Conservation (phyloP, 2,888 invertebrate species). For the Lucinisca nassula region DNA sequence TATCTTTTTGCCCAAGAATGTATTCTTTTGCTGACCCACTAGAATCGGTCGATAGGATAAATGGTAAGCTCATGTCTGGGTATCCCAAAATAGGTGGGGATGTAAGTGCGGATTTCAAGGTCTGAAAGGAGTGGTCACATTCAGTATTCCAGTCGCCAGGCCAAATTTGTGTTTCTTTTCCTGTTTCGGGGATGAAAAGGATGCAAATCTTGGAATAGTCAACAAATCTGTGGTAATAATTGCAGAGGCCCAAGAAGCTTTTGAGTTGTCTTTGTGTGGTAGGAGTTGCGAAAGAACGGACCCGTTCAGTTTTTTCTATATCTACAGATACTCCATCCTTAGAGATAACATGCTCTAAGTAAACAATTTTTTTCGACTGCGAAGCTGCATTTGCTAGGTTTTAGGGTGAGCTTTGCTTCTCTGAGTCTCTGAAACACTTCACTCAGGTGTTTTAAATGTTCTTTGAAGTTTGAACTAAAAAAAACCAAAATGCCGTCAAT, state of each 20-base stretch:
- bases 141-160: constrained; percentile 51
- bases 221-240: constrained; percentile 65
- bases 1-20: constrained; percentile 5
- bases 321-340: constrained; percentile 17
- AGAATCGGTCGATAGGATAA: constrained; percentile 1
- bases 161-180: constrained; percentile 46
- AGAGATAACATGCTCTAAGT: constrained; percentile 21
- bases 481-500: constrained; percentile 69
- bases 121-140: constrained; percentile 27
- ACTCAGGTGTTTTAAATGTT: constrained; percentile 56
- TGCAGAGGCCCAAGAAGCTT: constrained; percentile 56
- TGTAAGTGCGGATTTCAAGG: constrained; percentile 5
- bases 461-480: constrained; percentile 55
- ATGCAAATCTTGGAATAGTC: constrained; percentile 49
- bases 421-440: constrained; percentile 55
- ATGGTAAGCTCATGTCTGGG: constrained; percentile 29
- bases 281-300: constrained; percentile 8
- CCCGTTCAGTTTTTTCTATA: not conserved
- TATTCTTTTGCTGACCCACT: not conserved
- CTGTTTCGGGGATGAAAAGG: constrained; percentile 52
- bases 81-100: constrained; percentile 41
- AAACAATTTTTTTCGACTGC: constrained; percentile 23
- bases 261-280: constrained; percentile 14
- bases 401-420: constrained; percentile 60
- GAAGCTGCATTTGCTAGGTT: constrained; percentile 69